Base-by-base conservation (phyloP, 2,888 invertebrate species). In the Drosophila greeni region DNA sequence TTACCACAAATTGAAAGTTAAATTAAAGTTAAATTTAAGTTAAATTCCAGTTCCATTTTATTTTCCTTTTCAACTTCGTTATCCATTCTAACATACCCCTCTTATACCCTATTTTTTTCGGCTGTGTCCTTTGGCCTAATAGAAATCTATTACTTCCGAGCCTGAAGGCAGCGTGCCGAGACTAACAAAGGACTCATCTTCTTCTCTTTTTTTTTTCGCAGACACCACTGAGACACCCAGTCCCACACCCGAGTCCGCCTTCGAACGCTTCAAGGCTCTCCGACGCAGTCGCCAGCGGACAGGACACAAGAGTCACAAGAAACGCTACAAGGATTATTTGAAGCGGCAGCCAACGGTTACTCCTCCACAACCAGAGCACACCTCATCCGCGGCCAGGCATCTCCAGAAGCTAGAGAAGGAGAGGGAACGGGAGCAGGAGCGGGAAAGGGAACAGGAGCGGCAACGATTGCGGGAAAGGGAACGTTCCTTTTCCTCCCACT, bases 291-390 rank as follows among this genome's bases (percentile, higher is more conserved):
- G 66, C 71, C 85, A 80, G 71, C 84, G 82, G 33, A 84, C 82
- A 47, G 88, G 87, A 2, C 88, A 88, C 77, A 87, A 85, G 78
- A 84, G 66, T 11, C 87, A 88, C 72, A 88, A 88, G 75, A 88
- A 87, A 70, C 85, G 84, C 57, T 87, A 86, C 71, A 87, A 87
- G 78, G 86, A 87, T 71, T 87, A 84, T 61, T 65, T 87, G 33
- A 82, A 66, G 71, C 74, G 45, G 67, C 76, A 70, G 58, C 49
- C 36, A 20, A 43, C 62, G 29, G 59, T 36, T 20, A 52, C 70
- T 8, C 9, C 33, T 52, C 31, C 52, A 11, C 42, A 23, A 14
- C 34, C 48, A 12, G 47, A 47, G 16, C 20, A 33, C 6, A 61
- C 26, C 14, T 48, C 58, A n/a, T n/a, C n/a, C n/a, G n/a, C n/a